Evolutionary conservation across 2,888 invertebrate genomes (phyloP).

Genomic region (Falcaria lacertinaria): DNA sequence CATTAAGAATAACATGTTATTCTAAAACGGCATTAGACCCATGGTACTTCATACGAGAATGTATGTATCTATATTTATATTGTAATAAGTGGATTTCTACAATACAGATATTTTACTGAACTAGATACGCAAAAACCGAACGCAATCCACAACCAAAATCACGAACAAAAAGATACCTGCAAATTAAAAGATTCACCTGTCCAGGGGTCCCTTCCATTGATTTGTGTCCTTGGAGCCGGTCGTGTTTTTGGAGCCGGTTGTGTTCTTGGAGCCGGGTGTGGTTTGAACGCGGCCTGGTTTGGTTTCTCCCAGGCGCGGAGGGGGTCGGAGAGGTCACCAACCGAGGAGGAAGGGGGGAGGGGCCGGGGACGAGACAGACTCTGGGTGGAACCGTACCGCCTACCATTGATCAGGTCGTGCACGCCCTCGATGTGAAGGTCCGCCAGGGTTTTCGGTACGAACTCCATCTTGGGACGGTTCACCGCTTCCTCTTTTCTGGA

Average conservation of each 20-base stretch:
- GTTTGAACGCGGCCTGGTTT: slow-evolving; percentile 38
- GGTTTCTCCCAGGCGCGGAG: slow-evolving; percentile 65
- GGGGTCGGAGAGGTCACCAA: slow-evolving; percentile 66
- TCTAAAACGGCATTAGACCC: too few relatives aligned
- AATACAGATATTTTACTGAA: too few relatives aligned
- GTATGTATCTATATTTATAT: too few relatives aligned
- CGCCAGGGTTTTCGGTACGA: slow-evolving; percentile 93
- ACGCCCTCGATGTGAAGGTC: slow-evolving; percentile 91
- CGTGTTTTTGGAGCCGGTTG: slow-evolving; percentile 64
- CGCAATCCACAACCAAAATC: slow-evolving; percentile 55
- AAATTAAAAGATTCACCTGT: slow-evolving; percentile 81
- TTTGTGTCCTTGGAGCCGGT: slow-evolving; percentile 63
- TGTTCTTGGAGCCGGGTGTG: slow-evolving; percentile 61
- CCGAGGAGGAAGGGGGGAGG: slow-evolving; percentile 58
- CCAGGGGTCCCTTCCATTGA: slow-evolving; percentile 80
- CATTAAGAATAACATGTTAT: too few relatives aligned
- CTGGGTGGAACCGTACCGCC: slow-evolving; percentile 77
- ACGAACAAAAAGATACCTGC: slow-evolving; percentile 39
- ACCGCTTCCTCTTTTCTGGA: slow-evolving; percentile 93
- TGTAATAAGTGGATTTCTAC: too few relatives aligned
- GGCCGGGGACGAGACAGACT: slow-evolving; percentile 62
- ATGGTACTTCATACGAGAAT: too few relatives aligned
- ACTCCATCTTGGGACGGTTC: slow-evolving; percentile 92
- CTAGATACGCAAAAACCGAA: slow-evolving; percentile 8
- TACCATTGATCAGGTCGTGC: slow-evolving; percentile 85